These are phyloP conservation scores for Enteromius mattozi DNA, from an alignment of 2,797 vertebrate species.

Conservation along the genomic window DNA sequence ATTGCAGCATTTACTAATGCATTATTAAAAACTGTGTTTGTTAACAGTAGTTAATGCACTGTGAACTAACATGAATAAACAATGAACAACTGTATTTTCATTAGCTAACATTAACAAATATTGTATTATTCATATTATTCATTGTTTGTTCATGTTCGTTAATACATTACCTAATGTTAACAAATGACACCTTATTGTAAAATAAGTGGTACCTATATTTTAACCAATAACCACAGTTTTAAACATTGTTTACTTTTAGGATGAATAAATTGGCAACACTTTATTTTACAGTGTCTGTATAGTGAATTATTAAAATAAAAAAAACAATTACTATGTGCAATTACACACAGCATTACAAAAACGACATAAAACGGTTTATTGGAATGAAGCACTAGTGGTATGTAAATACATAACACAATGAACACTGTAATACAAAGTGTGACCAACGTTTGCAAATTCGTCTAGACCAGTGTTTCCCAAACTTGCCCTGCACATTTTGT, in stretches of 20 bases:
- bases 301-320: background rate
- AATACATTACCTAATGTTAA: too few relatives aligned
- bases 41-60: too few relatives aligned
- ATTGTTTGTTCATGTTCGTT: too few relatives aligned
- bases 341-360: background rate
- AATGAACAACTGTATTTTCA: too few relatives aligned
- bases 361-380: background rate
- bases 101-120: too few relatives aligned
- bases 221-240: background rate
- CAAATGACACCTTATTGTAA: too few relatives aligned
- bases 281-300: background rate
- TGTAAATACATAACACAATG: background rate
- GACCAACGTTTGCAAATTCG: background rate
- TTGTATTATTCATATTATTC: too few relatives aligned
- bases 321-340: background rate
- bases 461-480: too few relatives aligned
- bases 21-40: too few relatives aligned
- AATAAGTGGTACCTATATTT: background rate
- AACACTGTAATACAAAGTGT: constrained; percentile 9
- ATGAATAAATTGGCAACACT: background rate
- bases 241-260: background rate
- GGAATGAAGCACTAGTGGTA: background rate
- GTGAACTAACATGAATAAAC: too few relatives aligned
- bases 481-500: too few relatives aligned
- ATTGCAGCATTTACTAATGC: too few relatives aligned